A percentile compares a stretch with the other conserved stretches of the same genome.
phyloP scores from a whole-genome alignment of 2,113 vertebrate species.

The Sardina pilchardus region DNA sequence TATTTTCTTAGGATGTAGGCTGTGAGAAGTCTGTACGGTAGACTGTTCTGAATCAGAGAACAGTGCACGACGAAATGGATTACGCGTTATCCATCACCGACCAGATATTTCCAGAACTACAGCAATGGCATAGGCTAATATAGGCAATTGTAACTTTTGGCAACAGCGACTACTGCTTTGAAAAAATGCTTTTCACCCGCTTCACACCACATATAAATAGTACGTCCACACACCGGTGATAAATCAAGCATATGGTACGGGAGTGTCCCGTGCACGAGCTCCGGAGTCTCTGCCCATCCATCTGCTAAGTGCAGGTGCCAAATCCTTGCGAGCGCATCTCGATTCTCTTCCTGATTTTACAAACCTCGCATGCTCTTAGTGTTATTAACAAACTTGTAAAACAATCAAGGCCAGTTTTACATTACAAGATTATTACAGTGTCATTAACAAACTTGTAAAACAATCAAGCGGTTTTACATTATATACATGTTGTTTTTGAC shows the following conservation, averaged over 20 bases:
- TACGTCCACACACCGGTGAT: neutral
- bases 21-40: no score
- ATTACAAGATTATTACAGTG: neutral
- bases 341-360: neutral
- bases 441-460: neutral
- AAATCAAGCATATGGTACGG: neutral
- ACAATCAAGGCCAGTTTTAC: no score
- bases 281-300: neutral
- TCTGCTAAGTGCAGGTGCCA: neutral
- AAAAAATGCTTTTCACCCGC: neutral
- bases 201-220: neutral
- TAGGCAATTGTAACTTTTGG: no score
- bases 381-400: neutral
- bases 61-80: no score
- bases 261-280: neutral
- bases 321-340: neutral
- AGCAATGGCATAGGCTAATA: no score
- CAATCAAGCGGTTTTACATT: no score
- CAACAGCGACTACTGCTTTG: no score
- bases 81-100: neutral
- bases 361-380: neutral
- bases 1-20: no score
- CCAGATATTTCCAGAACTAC: neutral
- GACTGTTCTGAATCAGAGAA: no score
- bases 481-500: no score